These are phyloP conservation scores for Eurypyga helias DNA, from an alignment of 2,113 vertebrate species.

Conservation along the genomic window DNA sequence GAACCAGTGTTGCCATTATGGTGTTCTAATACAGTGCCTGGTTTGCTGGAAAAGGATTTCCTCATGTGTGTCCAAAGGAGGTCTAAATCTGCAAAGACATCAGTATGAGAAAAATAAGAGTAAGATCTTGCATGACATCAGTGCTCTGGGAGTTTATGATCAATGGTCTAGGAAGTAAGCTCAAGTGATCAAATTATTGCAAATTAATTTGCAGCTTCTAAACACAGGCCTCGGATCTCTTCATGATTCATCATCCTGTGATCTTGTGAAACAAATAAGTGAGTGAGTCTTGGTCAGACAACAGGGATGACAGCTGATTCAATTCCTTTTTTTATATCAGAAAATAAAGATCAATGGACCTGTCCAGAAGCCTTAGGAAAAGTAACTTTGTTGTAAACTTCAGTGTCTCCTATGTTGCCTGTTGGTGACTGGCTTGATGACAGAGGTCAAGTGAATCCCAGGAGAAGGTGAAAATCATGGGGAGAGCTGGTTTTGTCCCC, in stretches of 20 bases:
- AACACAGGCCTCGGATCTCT: neutral
- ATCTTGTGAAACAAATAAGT: neutral
- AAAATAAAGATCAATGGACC: neutral
- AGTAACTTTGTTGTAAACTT: neutral
- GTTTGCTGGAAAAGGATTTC: neutral
- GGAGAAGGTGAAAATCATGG: neutral
- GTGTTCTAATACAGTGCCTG: neutral
- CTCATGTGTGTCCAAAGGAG: neutral
- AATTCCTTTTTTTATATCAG: neutral
- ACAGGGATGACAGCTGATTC: neutral
- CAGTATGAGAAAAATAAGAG: neutral
- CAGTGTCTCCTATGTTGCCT: neutral
- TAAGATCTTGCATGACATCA: neutral
- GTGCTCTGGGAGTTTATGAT: neutral
- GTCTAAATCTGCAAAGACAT: neutral
- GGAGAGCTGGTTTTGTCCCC: neutral
- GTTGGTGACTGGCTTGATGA: neutral
- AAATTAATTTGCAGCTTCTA: constrained; percentile 35
- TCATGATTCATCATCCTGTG: neutral
- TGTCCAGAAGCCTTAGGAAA: neutral
- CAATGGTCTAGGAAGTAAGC: neutral
- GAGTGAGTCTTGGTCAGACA: neutral
- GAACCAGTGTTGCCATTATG: neutral
- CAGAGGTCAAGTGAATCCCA: neutral
- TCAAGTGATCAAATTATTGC: neutral